Percentiles rank a stretch among this genome's conserved stretches.
Evolutionary conservation across 2,888 invertebrate species (phyloP).

Genomic region (Furcula furcula): DNA sequence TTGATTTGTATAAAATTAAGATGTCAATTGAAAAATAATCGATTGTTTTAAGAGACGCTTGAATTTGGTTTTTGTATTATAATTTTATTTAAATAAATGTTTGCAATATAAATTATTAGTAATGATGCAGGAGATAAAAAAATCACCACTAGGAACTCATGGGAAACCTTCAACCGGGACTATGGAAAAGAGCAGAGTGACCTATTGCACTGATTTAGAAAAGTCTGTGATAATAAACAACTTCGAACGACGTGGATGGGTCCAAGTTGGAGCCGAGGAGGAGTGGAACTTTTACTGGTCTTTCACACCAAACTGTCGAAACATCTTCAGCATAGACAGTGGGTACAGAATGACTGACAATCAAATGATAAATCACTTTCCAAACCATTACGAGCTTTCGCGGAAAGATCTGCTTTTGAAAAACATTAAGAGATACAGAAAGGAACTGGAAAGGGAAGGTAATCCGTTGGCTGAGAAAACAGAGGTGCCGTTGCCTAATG

Average conservation of each 20-base stretch:
- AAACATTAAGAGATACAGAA: conserved; percentile 95
- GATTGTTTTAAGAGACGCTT: background rate
- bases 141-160: conserved; percentile 31
- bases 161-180: conserved; percentile 31
- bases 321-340: conserved; percentile 94
- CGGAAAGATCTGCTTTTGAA: conserved; percentile 97
- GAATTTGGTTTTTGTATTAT: background rate
- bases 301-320: conserved; percentile 93
- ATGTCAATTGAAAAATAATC: background rate
- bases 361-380: conserved; percentile 97
- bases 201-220: conserved; percentile 92
- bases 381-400: conserved; percentile 96
- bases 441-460: conserved; percentile 94
- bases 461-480: conserved; percentile 90
- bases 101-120: no score
- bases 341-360: conserved; percentile 96
- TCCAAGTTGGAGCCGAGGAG: conserved; percentile 91
- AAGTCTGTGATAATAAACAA: conserved; percentile 96
- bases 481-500: conserved; percentile 73
- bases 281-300: conserved; percentile 99
- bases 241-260: conserved; percentile 96
- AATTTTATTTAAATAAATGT: no score
- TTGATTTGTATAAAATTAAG: no score
- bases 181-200: conserved; percentile 48
- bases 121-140: conserved; percentile 40